These are phyloP conservation scores for Chaetodon auriga DNA, from an alignment of 2,113 vertebrate genomes.

Conservation along the genomic window DNA sequence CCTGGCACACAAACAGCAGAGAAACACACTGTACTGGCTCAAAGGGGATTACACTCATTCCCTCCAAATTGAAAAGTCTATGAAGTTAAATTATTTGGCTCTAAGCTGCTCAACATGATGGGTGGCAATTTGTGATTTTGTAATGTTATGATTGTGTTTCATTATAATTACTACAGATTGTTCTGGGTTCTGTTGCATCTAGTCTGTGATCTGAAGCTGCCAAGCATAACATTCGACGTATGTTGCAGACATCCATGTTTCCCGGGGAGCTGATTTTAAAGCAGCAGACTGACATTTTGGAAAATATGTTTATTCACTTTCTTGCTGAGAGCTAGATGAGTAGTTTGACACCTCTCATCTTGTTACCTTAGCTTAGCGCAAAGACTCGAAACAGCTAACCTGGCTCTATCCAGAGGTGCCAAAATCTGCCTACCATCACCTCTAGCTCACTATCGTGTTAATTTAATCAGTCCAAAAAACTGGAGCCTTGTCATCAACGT, in stretches of 20 bases:
- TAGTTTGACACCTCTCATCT: background rate
- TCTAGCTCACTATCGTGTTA: too few relatives aligned
- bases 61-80: slow-evolving; percentile 22
- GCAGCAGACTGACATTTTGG: background rate
- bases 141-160: background rate
- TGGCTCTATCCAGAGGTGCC: too few relatives aligned
- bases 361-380: background rate
- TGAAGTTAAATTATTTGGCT: slow-evolving; percentile 16
- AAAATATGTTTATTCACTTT: background rate
- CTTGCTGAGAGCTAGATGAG: background rate
- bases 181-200: background rate
- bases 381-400: background rate
- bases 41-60: slow-evolving; percentile 31
- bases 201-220: background rate
- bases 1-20: slow-evolving; percentile 25
- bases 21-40: slow-evolving; percentile 32
- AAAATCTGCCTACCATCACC: too few relatives aligned
- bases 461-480: too few relatives aligned
- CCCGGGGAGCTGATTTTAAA: background rate
- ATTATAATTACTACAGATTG: background rate
- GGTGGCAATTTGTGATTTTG: slow-evolving; percentile 5
- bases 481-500: too few relatives aligned
- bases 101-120: slow-evolving; percentile 23
- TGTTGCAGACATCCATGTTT: background rate
- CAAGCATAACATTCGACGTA: background rate